phyloP scores from a whole-genome alignment of 2,113 vertebrate species.

The Pituophis catenifer region DNA sequence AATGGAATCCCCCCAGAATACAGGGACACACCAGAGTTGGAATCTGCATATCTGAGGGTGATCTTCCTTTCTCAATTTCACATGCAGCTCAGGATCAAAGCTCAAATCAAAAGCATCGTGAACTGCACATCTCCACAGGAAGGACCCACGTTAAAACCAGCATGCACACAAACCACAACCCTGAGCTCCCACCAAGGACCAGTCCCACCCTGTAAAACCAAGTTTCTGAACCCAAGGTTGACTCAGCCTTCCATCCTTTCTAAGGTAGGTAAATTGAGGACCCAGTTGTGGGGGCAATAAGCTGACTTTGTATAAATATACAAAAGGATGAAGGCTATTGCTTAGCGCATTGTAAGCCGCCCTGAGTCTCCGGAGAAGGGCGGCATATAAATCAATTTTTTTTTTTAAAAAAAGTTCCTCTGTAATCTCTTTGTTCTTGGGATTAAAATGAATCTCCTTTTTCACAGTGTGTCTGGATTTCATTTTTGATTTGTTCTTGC shows the following conservation, averaged over 20 bases:
- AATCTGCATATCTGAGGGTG: background rate
- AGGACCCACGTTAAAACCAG: background rate
- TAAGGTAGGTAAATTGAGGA: too few relatives aligned
- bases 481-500: background rate
- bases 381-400: too few relatives aligned
- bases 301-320: too few relatives aligned
- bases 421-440: background rate
- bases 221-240: background rate
- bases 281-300: too few relatives aligned
- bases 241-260: too few relatives aligned
- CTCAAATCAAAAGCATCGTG: background rate
- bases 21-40: background rate
- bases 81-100: too few relatives aligned
- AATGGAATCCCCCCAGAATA: background rate
- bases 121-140: background rate
- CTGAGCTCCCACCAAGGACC: background rate
- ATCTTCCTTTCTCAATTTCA: background rate
- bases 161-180: background rate
- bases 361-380: too few relatives aligned
- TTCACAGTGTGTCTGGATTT: background rate
- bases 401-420: too few relatives aligned
- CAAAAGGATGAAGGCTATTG: too few relatives aligned
- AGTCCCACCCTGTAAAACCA: background rate
- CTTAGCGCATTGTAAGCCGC: too few relatives aligned
- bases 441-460: background rate